Evolutionary conservation across 2,797 vertebrate genomes (phyloP), one percentile per base, ranked within the genome.

Genomic region (Poecilia picta): DNA sequence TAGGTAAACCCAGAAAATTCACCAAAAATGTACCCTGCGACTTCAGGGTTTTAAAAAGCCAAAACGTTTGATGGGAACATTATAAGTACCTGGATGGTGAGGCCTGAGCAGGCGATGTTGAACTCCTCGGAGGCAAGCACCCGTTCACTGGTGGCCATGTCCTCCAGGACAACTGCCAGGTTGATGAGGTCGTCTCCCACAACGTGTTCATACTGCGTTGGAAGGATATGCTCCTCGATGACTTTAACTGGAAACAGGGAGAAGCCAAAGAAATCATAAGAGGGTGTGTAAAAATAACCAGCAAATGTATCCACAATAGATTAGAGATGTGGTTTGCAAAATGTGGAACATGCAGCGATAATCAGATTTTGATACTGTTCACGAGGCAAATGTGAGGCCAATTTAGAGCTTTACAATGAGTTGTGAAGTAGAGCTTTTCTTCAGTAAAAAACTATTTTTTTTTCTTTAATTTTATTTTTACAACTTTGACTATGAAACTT

Each of bases 131-230:
- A 86, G 53, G 90, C 93, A 76, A 96, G 78, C 16, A 85, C 71
- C 23, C 81, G 81, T 76, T 95, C 89, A 0, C 88, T 83, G 77
- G 73, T 94, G 46, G 10, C 31, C 49, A 41, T 23, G 66, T 96
- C 95, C 81, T 93, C 90, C 72, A 96, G 33, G n/a, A 96, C 96
- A 0, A 92, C 96, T 0, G 96, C 95, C 10, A 96, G 91, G 89
- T 96, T 96, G 75, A 96, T 88, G 83, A 96, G 76, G 73, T 89
- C 41, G 1, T 96, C 94, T 46, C 92, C 95, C 51, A 83, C 76
- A 59, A 90, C 77, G 0, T 83, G 18, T 70, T 92, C 86, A 73
- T 93, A 95, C 76, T 92, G 73, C 1, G 33, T 71, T 13, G 93
- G 91, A 33, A 75, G 47, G 84, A 96, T 96, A 83, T 94, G 88